phyloP scores from a whole-genome alignment of 2,888 invertebrate genomes.

The Tanypteryx hageni region DNA sequence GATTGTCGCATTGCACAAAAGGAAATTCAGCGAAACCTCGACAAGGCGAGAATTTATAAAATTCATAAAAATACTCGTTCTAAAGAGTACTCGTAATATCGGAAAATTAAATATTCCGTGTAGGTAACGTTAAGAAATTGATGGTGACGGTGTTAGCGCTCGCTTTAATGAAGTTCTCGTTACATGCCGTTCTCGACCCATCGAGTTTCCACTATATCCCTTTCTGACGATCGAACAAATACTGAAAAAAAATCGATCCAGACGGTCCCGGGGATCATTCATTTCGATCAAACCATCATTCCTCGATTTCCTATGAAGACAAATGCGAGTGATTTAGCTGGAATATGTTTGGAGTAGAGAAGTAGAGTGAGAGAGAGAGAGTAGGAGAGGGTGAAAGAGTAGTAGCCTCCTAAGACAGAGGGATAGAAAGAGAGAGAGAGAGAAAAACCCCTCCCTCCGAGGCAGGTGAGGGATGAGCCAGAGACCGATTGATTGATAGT shows the following conservation, averaged over 20 bases:
- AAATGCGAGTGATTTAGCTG: conserved; percentile 34
- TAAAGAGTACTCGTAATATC: too few species aligned
- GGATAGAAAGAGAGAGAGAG: background rate
- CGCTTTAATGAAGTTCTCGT: too few species aligned
- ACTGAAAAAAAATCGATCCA: background rate
- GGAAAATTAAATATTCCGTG: too few species aligned
- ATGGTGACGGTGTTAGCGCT: too few species aligned
- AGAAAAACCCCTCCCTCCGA: background rate
- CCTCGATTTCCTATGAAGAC: conserved; percentile 54
- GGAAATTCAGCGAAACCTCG: too few species aligned
- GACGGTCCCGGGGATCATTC: background rate
- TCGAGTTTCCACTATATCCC: too few species aligned
- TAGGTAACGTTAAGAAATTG: too few species aligned
- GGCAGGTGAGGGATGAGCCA: conserved; percentile 24
- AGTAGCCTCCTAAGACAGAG: background rate
- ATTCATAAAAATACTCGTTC: too few species aligned
- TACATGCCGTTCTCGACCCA: too few species aligned
- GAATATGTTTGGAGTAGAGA: conserved; percentile 27
- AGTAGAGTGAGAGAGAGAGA: background rate
- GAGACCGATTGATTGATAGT: conserved; percentile 48
- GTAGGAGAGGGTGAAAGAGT: background rate
- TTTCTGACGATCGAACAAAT: background rate
- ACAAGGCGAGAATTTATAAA: too few species aligned
- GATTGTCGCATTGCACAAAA: too few species aligned
- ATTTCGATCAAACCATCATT: conserved; percentile 21